phyloP scores from a whole-genome alignment of 2,113 vertebrate genomes.

The Sterrhoptilus dennistouni region DNA sequence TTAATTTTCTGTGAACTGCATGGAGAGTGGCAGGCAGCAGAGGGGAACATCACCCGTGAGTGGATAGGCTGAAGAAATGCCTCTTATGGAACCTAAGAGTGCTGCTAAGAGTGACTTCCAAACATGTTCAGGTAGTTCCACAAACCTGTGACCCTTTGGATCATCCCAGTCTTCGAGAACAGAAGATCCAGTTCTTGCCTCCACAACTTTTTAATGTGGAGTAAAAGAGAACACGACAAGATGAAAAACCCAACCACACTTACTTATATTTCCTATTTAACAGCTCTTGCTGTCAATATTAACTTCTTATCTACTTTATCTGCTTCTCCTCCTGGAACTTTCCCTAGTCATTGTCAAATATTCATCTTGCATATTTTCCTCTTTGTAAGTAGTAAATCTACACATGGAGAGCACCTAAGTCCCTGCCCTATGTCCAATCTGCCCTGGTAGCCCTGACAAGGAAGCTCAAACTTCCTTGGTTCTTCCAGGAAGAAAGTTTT shows the following conservation, averaged over 20 bases:
- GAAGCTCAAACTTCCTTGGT: neutral
- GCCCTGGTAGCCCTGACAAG: neutral
- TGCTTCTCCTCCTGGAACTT: neutral
- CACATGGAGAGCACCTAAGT: neutral
- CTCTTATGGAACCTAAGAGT: neutral
- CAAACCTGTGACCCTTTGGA: neutral
- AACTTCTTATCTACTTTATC: neutral
- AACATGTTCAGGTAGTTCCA: neutral
- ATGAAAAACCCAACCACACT: neutral
- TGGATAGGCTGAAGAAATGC: neutral
- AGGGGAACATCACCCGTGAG: neutral
- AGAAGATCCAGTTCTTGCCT: neutral
- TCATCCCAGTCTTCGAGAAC: neutral
- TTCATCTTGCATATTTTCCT: neutral
- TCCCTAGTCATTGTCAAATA: neutral
- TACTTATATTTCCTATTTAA: neutral
- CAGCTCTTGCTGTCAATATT: neutral
- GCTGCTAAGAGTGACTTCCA: neutral
- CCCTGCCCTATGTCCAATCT: neutral
- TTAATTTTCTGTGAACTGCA: neutral
- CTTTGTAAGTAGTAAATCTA: neutral
- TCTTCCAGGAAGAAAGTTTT: neutral
- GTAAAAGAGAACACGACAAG: neutral
- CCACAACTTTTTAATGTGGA: neutral
- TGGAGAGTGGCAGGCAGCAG: neutral